Evolutionary conservation across 2,888 invertebrate genomes (phyloP).

Genomic region (Temnothorax ravouxi): DNA sequence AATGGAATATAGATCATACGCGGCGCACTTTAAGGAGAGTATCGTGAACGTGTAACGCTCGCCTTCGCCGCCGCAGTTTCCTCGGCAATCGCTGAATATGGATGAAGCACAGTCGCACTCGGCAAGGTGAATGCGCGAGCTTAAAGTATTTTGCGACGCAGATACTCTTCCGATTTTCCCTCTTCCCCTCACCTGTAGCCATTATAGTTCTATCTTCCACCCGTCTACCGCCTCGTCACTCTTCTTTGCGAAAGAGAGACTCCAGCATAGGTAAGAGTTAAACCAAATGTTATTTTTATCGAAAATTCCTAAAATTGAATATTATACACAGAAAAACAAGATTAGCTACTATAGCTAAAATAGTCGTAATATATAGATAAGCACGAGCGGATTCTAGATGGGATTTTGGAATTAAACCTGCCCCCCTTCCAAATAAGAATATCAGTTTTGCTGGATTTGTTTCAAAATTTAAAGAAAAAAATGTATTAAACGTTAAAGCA

Average conservation of each 20-base stretch:
- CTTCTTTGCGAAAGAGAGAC: background rate
- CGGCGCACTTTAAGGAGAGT: constrained; percentile 46
- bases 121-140: constrained; percentile 31
- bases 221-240: background rate
- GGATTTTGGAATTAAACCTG: too few relatives aligned
- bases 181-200: background rate
- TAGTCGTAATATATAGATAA: too few relatives aligned
- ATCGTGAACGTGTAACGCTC: constrained; percentile 45
- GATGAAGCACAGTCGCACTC: constrained; percentile 60
- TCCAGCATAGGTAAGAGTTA: background rate
- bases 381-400: too few relatives aligned
- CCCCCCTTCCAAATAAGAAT: too few relatives aligned
- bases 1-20: constrained; percentile 48
- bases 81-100: constrained; percentile 69
- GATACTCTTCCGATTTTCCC: constrained; percentile 6
- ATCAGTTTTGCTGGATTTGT: too few relatives aligned
- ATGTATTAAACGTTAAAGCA: too few relatives aligned
- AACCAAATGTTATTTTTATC: background rate
- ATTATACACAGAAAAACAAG: background rate
- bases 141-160: constrained; percentile 40
- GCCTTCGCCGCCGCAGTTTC: constrained; percentile 48
- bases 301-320: background rate
- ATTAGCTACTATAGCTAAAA: too few relatives aligned
- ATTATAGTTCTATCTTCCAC: background rate
- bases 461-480: too few relatives aligned